phyloP scores from a whole-genome alignment of 2,888 invertebrate genomes.

The Oscheius sp. region DNA sequence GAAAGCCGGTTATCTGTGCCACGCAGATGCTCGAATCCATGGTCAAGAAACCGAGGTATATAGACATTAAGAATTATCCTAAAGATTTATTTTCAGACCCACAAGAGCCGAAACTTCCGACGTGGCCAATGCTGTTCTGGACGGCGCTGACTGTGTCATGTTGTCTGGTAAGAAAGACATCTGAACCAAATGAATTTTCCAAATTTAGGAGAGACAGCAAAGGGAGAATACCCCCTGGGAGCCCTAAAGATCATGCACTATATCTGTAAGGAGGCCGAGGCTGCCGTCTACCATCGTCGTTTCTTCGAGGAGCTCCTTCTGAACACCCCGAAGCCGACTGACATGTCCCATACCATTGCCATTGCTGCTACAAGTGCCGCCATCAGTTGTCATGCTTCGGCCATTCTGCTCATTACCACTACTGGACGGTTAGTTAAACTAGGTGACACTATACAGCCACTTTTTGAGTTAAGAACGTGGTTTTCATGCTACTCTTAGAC shows the following conservation, averaged over 20 bases:
- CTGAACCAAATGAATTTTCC: no score
- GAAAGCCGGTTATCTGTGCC: slow-evolving; percentile 97
- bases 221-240: slow-evolving; percentile 93
- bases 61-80: no score
- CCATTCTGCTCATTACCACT: slow-evolving; percentile 89
- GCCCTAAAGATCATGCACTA: slow-evolving; percentile 80
- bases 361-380: slow-evolving; percentile 95
- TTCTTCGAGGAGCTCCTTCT: slow-evolving; percentile 84
- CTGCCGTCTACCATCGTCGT: slow-evolving; percentile 92
- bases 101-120: slow-evolving; percentile 77
- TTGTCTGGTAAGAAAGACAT: slow-evolving; percentile 80
- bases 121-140: slow-evolving; percentile 95
- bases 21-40: slow-evolving; percentile 97
- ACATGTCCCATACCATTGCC: slow-evolving; percentile 89
- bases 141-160: slow-evolving; percentile 99
- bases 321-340: slow-evolving; percentile 78
- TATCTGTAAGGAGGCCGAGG: slow-evolving; percentile 85
- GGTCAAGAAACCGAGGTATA: slow-evolving; percentile 86
- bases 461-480: no score
- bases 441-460: no score
- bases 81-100: slow-evolving; percentile 78
- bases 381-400: slow-evolving; percentile 87
- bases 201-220: slow-evolving; percentile 86
- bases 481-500: no score
- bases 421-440: slow-evolving; percentile 71